Percentiles rank a stretch among this genome's conserved stretches.
These are phyloP conservation scores for Perizoma affinitatum DNA, from an alignment of 2,888 invertebrate genomes.

Conservation along the genomic window DNA sequence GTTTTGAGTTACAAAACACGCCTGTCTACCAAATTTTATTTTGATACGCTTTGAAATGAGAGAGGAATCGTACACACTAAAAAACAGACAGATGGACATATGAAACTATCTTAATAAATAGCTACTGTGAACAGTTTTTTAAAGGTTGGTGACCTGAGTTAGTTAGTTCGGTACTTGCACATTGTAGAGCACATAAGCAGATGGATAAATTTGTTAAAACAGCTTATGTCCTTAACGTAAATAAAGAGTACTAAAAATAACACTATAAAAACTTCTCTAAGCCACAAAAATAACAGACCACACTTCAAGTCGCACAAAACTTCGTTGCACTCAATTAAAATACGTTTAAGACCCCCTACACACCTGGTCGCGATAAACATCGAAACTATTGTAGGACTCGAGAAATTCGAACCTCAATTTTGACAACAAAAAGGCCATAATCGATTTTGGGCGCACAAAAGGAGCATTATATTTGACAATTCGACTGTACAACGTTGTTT, in stretches of 20 bases:
- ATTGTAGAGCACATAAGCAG: neutral
- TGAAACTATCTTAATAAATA: too few relatives aligned
- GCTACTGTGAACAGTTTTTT: too few relatives aligned
- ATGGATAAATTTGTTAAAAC: conserved; percentile 14
- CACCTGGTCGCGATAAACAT: conserved; percentile 81
- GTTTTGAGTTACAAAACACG: too few relatives aligned
- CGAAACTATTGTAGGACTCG: conserved; percentile 79
- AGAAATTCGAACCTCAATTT: conserved; percentile 82
- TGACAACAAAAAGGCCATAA: conserved; percentile 84
- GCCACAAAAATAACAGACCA: conserved; percentile 40
- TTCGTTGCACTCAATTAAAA: conserved; percentile 75
- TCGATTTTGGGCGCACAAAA: conserved; percentile 80
- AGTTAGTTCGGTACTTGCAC: too few relatives aligned
- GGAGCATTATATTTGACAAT: conserved; percentile 81
- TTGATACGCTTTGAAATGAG: too few relatives aligned
- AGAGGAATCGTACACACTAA: too few relatives aligned
- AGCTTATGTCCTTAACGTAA: conserved; percentile 19
- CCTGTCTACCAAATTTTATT: too few relatives aligned
- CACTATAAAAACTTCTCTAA: conserved; percentile 26
- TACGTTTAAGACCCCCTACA: conserved; percentile 66
- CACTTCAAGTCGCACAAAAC: conserved; percentile 36
- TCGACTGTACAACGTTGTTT: conserved; percentile 81
- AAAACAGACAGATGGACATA: too few relatives aligned
- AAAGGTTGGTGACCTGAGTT: too few relatives aligned
- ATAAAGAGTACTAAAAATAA: conserved; percentile 13